Conservation (phyloP, 2,113 vertebrate genomes). For the Notarius quadriscutis region DNA sequence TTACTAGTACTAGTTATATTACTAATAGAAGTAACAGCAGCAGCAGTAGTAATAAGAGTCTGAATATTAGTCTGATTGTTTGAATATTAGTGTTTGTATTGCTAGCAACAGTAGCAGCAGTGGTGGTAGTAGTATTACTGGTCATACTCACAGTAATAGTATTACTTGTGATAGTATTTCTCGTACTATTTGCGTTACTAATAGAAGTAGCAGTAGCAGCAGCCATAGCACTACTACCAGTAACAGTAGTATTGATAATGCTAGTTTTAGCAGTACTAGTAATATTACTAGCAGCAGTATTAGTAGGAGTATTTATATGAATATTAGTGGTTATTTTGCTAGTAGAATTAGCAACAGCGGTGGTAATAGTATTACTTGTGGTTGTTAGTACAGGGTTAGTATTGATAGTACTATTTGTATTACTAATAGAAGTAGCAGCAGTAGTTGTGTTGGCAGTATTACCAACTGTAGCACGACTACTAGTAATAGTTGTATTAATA, state of each 20-base stretch:
- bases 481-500: neutral
- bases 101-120: no score
- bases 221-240: neutral
- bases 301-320: neutral
- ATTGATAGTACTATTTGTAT: no score
- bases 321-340: neutral
- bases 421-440: neutral
- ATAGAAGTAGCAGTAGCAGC: neutral
- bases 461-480: neutral
- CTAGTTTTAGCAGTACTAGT: neutral
- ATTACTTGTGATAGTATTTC: no score
- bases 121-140: neutral
- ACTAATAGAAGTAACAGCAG: neutral
- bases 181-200: no score
- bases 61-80: no score
- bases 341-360: neutral
- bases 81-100: no score
- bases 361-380: neutral
- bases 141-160: neutral
- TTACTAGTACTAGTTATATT: neutral
- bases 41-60: no score
- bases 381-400: no score
- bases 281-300: no score
- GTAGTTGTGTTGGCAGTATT: neutral
- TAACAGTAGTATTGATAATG: neutral